These are phyloP conservation scores for Eretmocerus hayati DNA, from an alignment of 2,888 invertebrate genomes.

Conservation along the genomic window DNA sequence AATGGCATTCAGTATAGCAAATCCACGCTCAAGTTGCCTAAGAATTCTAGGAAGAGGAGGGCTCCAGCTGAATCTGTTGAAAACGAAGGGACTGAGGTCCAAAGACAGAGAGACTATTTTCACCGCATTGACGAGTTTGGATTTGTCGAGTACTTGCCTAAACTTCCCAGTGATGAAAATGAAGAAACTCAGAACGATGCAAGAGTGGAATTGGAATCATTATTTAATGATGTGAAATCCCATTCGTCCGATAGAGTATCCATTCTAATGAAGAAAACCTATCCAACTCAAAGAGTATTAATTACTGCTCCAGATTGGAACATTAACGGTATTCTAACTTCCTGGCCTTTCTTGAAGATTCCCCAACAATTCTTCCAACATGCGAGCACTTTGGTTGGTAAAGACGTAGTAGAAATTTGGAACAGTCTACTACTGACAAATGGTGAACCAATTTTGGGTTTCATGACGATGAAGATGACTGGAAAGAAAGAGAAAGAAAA, in stretches of 20 bases:
- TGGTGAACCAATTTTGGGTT: too few relatives aligned
- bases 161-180: neutral
- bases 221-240: neutral
- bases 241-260: neutral
- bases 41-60: too few relatives aligned
- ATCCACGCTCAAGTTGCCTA: too few relatives aligned
- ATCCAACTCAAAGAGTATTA: neutral
- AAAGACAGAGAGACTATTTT: neutral
- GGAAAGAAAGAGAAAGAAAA: too few relatives aligned
- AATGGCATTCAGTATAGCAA: conserved; percentile 13
- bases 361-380: too few relatives aligned
- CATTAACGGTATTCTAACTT: neutral
- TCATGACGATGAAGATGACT: too few relatives aligned
- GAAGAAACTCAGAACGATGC: neutral
- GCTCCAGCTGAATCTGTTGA: neutral
- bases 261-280: neutral
- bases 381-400: too few relatives aligned
- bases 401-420: too few relatives aligned
- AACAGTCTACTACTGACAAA: too few relatives aligned
- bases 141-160: neutral
- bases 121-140: neutral
- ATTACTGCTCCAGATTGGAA: neutral
- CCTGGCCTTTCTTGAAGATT: neutral
- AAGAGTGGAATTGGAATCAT: neutral
- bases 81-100: neutral